Conservation (phyloP, 2,888 invertebrate species). For the Lasiommata megera region DNA sequence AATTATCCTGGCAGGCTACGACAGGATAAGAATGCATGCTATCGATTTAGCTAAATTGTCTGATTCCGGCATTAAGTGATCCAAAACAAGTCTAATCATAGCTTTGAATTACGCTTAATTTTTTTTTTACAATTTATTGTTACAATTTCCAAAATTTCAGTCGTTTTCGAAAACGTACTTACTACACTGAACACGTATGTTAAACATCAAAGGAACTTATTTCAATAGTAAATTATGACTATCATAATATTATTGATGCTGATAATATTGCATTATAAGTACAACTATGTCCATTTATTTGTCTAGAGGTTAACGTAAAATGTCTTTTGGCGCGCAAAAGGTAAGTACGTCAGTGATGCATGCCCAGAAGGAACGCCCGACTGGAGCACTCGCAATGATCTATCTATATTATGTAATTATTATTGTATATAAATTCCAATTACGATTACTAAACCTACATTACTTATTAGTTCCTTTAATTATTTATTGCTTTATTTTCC, state of each 20-base stretch:
- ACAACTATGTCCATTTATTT: constrained; percentile 32
- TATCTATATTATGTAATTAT: constrained; percentile 34
- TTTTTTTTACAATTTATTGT: constrained; percentile 22
- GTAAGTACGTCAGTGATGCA: constrained; percentile 43
- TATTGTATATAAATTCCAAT: constrained; percentile 42
- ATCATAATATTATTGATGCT: constrained; percentile 19
- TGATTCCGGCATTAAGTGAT: constrained; percentile 10
- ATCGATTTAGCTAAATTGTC: background rate
- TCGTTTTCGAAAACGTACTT: constrained; percentile 31
- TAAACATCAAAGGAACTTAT: constrained; percentile 28
- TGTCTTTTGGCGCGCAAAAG: constrained; percentile 73
- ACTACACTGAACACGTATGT: constrained; percentile 30
- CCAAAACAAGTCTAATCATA: constrained; percentile 20
- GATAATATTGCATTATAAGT: constrained; percentile 31
- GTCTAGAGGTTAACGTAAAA: constrained; percentile 42
- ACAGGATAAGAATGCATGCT: no score
- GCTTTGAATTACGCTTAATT: constrained; percentile 5
- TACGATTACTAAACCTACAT: constrained; percentile 52
- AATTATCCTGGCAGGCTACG: no score
- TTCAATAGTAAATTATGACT: constrained; percentile 25
- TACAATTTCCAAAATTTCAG: constrained; percentile 29
- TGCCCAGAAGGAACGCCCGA: constrained; percentile 28
- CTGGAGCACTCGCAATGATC: constrained; percentile 10
- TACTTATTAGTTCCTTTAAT: constrained; percentile 60
- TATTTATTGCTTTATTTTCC: constrained; percentile 66